Base-by-base conservation (phyloP, 2,888 invertebrate genomes). In the Oxycera nigricornis region DNA sequence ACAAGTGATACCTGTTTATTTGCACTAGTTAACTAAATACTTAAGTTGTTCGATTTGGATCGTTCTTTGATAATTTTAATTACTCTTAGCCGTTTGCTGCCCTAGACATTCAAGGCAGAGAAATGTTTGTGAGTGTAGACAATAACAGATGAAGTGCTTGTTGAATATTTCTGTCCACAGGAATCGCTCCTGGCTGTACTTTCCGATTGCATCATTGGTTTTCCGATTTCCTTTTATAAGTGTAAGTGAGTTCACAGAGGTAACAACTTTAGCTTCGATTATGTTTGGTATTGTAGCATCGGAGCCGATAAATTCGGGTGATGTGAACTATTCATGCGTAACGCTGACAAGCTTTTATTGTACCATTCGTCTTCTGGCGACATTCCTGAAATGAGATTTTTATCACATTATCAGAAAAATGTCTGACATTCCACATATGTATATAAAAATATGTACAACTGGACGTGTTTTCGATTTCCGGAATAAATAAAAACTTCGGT, bases 201-300 rank as follows among this genome's bases (percentile, higher is more conserved):
- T n/a, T n/a, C n/a, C 14, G 17, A n/a, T 46, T 46, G 46, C 46
- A n/a, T 14, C 46, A n/a, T 46, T 46, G 46, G 46, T 46, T 17
- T 46, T 46, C 46, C n/a, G 46, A 50, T n/a, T 17, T 46, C 46
- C 46, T 46, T 46, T n/a, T 46, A 46, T 7, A 35, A 6, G 35
- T 35, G 35, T 46, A 35, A 35, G 17, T 46, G 46, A 46, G 17
- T 46, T 85, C 85, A 81, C 85, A 84, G 80, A 82, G 83, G n/a
- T n/a, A n/a, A n/a, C n/a, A n/a, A n/a, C n/a, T n/a, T n/a, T n/a
- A n/a, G n/a, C 80, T 83, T 86, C 87, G 89, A 94, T 94, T 95
- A 95, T 93, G 95, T 95, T 88, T 98, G 97, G 87, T 98, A 98
- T 85, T 97, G 97, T 79, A 98, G 89, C 94, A 98, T 97, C 75